Evolutionary conservation across 2,888 invertebrate genomes (phyloP), one percentile per base, ranked within the genome.

Genomic region (Pemphredon lugubris): DNA sequence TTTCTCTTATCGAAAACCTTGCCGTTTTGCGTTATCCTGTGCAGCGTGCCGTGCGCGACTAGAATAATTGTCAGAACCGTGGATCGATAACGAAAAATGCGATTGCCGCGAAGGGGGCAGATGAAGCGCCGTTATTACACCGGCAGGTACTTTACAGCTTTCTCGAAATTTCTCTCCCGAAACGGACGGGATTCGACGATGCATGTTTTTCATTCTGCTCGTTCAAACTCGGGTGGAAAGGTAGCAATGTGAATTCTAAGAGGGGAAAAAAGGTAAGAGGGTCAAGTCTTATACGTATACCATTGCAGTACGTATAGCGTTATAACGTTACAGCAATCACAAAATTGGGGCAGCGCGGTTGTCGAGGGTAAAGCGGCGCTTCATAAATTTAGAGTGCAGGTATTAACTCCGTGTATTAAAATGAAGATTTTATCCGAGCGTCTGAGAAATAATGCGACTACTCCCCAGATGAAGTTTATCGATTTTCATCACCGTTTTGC

Each of bases 271-370:
- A 60, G 60, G 58, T 55, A 70, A 71, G 70, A 53, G 51, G 71
- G 71, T 71, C 71, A 71, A 71, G 71, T 51, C 61, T 55, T 26
- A 44, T 60, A 50, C 51, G 51, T 51, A 23, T 55, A 57, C 14
- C 47, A 37, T 16, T 14, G 30, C 45, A 30, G 37, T 39, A 16
- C 47, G 57, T 47, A 45, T 37, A 26, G 50, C 37, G 70, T 70
- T 60, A 60, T 60, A 60, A 70, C 70, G 70, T 69, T 69, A 69
- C 60, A 54, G 48, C 55, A 55, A 68, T 59, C 45, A 37, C 7
- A 54, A 69, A 71, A 71, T 71, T 69, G 70, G 71, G 70, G 61
- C 71, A 70, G 55, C 45, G 21, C 16, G 47, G 51, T 26, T 57
- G 51, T 18, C 9, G n/a, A n/a, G 21, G 20, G 21, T n/a, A 51